A percentile compares a stretch with the other conserved stretches of the same genome.
These are phyloP conservation scores for Cephus sareptanus DNA, from an alignment of 2,888 invertebrate species.

Conservation along the genomic window DNA sequence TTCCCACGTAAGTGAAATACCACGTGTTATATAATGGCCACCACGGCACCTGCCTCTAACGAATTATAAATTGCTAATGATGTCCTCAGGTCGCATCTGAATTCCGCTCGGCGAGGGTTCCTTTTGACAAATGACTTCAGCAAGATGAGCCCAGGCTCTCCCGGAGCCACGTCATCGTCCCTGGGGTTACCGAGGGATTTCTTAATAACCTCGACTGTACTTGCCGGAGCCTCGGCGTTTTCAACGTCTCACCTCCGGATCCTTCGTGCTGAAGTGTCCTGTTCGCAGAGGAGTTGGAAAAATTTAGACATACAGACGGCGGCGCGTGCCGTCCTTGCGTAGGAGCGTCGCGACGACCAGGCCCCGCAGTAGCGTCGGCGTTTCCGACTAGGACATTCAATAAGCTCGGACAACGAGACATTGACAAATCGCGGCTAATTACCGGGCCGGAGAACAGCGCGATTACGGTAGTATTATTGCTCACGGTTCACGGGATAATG, in stretches of 20 bases:
- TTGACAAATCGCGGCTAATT: slow-evolving; percentile 40
- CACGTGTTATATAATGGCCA: background rate
- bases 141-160: background rate
- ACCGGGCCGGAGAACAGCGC: slow-evolving; percentile 13
- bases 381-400: slow-evolving; percentile 25
- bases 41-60: background rate
- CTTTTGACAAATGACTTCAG: slow-evolving; percentile 27
- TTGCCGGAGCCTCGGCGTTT: background rate
- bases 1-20: background rate
- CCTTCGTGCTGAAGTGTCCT: background rate
- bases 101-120: slow-evolving; percentile 13
- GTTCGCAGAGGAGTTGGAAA: background rate
- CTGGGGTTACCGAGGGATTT: background rate
- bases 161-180: background rate
- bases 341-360: background rate
- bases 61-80: slow-evolving; percentile 31
- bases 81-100: slow-evolving; percentile 3
- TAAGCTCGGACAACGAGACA: slow-evolving; percentile 32
- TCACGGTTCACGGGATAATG: slow-evolving; percentile 24
- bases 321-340: background rate
- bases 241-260: background rate
- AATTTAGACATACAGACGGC: background rate
- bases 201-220: background rate
- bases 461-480: slow-evolving; percentile 22
- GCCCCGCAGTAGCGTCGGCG: background rate